Evolutionary conservation across 2,113 vertebrate species (phyloP), one percentile per base, ranked within the genome.

Genomic region (Psittacula cyanocephala): DNA sequence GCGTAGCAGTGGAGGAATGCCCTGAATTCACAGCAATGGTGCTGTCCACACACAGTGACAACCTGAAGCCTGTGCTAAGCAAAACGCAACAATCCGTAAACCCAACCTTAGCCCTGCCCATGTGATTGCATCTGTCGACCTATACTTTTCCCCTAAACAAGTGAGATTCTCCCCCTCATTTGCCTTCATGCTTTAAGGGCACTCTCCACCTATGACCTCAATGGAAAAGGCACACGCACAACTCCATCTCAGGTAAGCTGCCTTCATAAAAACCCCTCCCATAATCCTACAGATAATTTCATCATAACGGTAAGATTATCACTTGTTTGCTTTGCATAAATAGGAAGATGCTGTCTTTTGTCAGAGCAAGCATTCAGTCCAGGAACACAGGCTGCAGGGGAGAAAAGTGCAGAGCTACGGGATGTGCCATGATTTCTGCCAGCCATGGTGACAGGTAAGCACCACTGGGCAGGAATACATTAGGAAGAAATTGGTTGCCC

Each of bases 81-180:
- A 63, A 50, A 71, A 39, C 0, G 0, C 2, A 41, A 16, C 57
- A 60, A 24, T 4, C 60, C 10, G 2, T 1, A 1, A 85, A 47
- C 46, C 23, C 55, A 37, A 0, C 12, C 23, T 44, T 6, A 35
- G 41, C 28, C 43, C 35, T 19, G 44, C 33, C 20, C 20, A 4
- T 22, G 9, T 28, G 31, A n/a, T 15, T 4, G 2, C 11, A 33
- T n/a, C 47, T 75, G 13, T 14, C 7, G 24, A 44, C 33, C 41
- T 28, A 7, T 8, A 25, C 49, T 65, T 70, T n/a, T 39, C 9
- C 33, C 55, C 43, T n/a, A 28, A 59, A 39, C 8, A n/a, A 75
- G 47, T 19, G 31, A 83, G 20, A 55, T 44, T 52, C 17, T 62
- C 27, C 12, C 63, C 33, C 63, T 79, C 33, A 13, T 12, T 37